Conservation (phyloP, 92 coral and sea anemone genomes). For the Palythoa grandis region DNA sequence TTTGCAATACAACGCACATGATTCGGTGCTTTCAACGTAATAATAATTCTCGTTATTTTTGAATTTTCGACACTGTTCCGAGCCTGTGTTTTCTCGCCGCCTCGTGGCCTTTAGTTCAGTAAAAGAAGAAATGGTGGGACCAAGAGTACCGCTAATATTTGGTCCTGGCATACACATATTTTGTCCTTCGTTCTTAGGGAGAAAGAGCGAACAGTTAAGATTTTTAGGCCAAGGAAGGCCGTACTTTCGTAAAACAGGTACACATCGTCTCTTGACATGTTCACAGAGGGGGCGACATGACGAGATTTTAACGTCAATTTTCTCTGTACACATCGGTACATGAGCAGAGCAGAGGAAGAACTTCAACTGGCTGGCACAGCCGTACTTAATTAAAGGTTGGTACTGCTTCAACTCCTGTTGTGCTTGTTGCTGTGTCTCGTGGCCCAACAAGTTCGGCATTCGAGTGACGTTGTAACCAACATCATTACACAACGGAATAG, state of each 20-base stretch:
- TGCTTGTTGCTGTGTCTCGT: slow-evolving; percentile 81
- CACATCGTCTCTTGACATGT: slow-evolving; percentile 78
- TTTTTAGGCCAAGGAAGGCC: slow-evolving; percentile 87
- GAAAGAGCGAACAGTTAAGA: slow-evolving; percentile 89
- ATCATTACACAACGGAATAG: slow-evolving; percentile 60
- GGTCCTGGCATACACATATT: slow-evolving; percentile 98
- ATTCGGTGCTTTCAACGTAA: slow-evolving; percentile 81
- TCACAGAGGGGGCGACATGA: slow-evolving; percentile 98
- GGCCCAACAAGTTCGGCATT: slow-evolving; percentile 86
- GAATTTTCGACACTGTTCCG: slow-evolving; percentile 87
- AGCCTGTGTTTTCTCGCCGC: slow-evolving; percentile 50
- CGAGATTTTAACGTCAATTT: slow-evolving; percentile 72
- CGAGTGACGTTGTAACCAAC: slow-evolving; percentile 89
- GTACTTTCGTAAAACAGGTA: slow-evolving; percentile 81
- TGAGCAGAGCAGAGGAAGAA: slow-evolving; percentile 95
- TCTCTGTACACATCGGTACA: slow-evolving; percentile 90
- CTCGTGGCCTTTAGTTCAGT: slow-evolving; percentile 37
- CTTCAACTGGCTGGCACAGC: slow-evolving; percentile 83
- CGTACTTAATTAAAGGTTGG: slow-evolving; percentile 67
- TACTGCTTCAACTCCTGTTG: slow-evolving; percentile 68
- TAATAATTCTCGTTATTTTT: slow-evolving; percentile 88
- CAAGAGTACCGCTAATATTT: slow-evolving; percentile 58
- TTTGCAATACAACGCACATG: slow-evolving; percentile 87
- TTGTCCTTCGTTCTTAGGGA: slow-evolving; percentile 60
- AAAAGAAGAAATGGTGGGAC: slow-evolving; percentile 13